Conservation (phyloP, 2,797 vertebrate species). For the Balearica regulorum region DNA sequence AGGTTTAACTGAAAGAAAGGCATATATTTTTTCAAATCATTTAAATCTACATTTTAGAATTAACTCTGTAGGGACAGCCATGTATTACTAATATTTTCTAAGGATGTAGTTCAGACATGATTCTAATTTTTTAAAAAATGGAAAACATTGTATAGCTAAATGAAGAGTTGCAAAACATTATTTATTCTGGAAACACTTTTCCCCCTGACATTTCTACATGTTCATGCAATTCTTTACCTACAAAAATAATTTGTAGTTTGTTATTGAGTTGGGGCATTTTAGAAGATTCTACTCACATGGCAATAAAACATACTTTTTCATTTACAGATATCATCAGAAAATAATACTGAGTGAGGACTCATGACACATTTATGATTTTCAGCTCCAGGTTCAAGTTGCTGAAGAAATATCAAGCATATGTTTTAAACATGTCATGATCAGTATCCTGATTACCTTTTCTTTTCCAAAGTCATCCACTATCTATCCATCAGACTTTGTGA, state of each 20-base stretch:
- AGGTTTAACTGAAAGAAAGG: not conserved
- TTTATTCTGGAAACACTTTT: not conserved
- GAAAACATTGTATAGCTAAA: not conserved
- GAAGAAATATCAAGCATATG: not conserved
- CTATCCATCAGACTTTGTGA: not conserved
- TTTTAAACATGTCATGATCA: not conserved
- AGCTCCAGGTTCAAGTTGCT: not conserved
- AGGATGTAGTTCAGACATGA: not conserved
- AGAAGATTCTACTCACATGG: not conserved
- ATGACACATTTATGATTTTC: not conserved
- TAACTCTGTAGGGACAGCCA: not conserved
- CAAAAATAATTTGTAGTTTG: not conserved
- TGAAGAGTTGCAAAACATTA: not conserved
- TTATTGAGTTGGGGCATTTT: not conserved
- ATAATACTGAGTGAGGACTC: not conserved
- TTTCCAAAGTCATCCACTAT: not conserved
- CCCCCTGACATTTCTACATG: not conserved
- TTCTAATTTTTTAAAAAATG: not conserved
- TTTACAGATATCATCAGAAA: not conserved
- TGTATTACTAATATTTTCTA: not conserved
- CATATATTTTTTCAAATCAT: not conserved
- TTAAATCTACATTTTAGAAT: not conserved
- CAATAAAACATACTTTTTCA: not conserved
- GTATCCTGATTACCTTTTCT: not conserved
- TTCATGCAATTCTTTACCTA: not conserved